A percentile compares a stretch with the other conserved stretches of the same genome.
These are phyloP conservation scores for Nycticorax nycticorax DNA, from an alignment of 2,113 vertebrate species.

Conservation along the genomic window DNA sequence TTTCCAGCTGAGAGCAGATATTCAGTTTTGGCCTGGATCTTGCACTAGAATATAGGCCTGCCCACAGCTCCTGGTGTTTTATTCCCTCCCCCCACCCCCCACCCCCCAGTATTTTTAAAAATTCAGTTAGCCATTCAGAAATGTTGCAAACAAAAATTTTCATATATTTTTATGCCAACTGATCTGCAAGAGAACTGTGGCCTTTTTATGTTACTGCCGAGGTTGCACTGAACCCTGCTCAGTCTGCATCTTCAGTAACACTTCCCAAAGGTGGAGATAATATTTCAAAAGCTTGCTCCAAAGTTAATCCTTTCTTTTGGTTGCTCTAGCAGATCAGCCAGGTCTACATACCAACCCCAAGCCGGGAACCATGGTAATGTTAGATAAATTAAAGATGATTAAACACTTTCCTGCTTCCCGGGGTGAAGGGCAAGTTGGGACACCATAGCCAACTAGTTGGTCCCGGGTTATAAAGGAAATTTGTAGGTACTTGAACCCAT, in stretches of 20 bases:
- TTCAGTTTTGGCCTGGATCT: not conserved
- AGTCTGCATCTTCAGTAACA: not conserved
- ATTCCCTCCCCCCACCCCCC: not conserved
- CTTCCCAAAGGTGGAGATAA: not conserved
- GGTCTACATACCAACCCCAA: not conserved
- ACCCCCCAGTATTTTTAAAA: not conserved
- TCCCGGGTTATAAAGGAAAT: not conserved
- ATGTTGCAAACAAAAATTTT: not conserved
- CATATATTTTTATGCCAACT: not conserved
- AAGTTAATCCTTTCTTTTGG: not conserved
- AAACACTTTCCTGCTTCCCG: not conserved
- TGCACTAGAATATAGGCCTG: not conserved
- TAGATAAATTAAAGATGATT: not conserved
- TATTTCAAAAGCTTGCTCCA: not conserved
- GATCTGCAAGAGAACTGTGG: not conserved
- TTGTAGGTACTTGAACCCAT: not conserved
- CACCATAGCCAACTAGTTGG: not conserved
- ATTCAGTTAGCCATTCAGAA: not conserved
- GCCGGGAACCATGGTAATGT: not conserved
- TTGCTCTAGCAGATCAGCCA: not conserved
- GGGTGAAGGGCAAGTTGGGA: not conserved
- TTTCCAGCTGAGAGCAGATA: not conserved
- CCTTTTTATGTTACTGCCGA: not conserved
- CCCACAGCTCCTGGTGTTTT: not conserved
- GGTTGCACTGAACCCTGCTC: not conserved